These are phyloP conservation scores for Synergus umbraculus DNA, from an alignment of 2,888 invertebrate genomes.

Conservation along the genomic window DNA sequence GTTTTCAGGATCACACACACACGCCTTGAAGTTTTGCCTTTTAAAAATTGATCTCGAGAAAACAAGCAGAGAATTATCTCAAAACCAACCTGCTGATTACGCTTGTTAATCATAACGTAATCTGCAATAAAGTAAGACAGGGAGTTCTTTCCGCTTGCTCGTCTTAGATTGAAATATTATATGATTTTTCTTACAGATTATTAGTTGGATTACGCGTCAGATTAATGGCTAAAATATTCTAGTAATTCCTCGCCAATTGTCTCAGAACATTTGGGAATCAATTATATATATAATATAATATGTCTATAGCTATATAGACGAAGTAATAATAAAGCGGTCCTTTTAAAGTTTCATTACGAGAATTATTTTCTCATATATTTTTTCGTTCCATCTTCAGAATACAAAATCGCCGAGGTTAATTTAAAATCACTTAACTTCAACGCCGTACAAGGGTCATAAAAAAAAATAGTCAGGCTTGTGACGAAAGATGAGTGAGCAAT, in stretches of 20 bases:
- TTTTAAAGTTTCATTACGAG: not conserved
- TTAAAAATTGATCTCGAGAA: not conserved
- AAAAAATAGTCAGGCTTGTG: not conserved
- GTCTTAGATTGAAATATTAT: not conserved
- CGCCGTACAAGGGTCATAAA: not conserved
- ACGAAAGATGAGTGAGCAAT: conserved; percentile 5
- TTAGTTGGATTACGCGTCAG: not conserved
- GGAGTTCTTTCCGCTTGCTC: not conserved
- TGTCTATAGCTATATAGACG: not conserved
- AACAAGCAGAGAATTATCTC: conserved; percentile 2
- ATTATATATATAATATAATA: no score
- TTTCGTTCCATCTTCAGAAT: not conserved
- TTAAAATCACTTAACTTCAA: conserved; percentile 11
- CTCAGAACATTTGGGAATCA: not conserved
- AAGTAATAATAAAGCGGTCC: not conserved
- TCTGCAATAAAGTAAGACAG: not conserved
- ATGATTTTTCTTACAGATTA: not conserved
- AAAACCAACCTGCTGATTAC: not conserved
- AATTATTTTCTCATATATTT: not conserved
- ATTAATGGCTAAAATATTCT: not conserved
- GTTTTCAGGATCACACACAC: conserved; percentile 46
- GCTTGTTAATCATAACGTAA: not conserved
- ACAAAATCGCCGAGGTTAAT: not conserved
- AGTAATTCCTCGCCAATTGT: no score
- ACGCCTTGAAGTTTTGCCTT: not conserved